phyloP scores from a whole-genome alignment of 2,888 invertebrate genomes.

The Oscheius myriophilus region DNA sequence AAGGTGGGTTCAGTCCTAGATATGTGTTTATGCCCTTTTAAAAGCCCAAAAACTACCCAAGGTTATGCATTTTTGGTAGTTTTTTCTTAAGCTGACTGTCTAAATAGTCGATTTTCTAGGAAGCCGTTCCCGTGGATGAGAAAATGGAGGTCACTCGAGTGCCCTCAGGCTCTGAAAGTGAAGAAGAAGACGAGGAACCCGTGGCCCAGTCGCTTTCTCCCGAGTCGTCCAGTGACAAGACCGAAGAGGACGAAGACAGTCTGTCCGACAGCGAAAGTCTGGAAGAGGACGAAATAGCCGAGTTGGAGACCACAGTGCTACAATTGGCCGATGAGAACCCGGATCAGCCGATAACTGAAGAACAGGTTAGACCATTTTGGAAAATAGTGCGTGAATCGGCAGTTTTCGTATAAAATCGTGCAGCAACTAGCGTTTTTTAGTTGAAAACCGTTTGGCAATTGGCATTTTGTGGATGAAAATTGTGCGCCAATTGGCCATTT shows the following conservation, averaged over 20 bases:
- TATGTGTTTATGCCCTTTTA: background rate
- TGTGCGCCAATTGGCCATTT: too few species aligned
- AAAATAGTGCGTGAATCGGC: too few species aligned
- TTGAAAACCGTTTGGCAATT: too few species aligned
- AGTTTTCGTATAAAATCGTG: too few species aligned
- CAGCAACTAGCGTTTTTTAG: constrained; percentile 6
- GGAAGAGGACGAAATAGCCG: constrained; percentile 44
- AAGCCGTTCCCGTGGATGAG: constrained; percentile 13
- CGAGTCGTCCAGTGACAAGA: constrained; percentile 6
- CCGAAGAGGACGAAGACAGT: constrained; percentile 29
- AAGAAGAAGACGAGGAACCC: constrained; percentile 35
- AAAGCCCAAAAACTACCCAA: background rate
- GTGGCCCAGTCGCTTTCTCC: background rate
- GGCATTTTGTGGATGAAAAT: too few species aligned
- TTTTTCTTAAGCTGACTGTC: background rate
- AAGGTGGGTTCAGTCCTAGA: background rate
- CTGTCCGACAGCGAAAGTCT: constrained; percentile 33
- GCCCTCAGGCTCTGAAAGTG: constrained; percentile 28
- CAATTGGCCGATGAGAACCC: constrained; percentile 35
- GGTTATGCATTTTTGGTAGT: background rate
- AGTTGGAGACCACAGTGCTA: constrained; percentile 37
- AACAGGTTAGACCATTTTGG: constrained; percentile 28
- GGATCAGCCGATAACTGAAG: constrained; percentile 12
- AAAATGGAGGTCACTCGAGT: constrained; percentile 12
- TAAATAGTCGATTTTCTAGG: background rate